phyloP scores from a whole-genome alignment of 2,888 invertebrate genomes.

The Thelaira solivaga region DNA sequence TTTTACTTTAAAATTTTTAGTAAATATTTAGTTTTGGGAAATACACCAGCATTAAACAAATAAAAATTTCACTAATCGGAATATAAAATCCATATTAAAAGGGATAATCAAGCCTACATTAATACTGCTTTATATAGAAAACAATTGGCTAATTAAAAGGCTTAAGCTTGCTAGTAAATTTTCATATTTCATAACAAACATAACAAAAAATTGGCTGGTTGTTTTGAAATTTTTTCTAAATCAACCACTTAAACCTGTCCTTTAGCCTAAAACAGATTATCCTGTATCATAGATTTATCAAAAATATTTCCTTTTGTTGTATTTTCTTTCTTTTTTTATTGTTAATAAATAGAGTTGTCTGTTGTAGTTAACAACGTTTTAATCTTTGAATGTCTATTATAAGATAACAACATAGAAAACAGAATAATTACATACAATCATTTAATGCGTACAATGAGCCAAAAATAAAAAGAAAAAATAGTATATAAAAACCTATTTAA shows the following conservation, averaged over 20 bases:
- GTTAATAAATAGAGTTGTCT: background rate
- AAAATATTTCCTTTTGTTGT: background rate
- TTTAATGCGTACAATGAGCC: conserved; percentile 51
- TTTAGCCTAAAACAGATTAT: background rate
- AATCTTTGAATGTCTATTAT: conserved; percentile 50
- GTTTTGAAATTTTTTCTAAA: no score
- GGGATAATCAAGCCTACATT: no score
- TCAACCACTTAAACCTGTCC: background rate
- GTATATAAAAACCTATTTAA: conserved; percentile 50
- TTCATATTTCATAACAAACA: no score
- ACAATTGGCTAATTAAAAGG: no score
- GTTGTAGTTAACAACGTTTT: conserved; percentile 37
- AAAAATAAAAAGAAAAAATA: conserved; percentile 2
- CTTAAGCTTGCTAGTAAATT: no score
- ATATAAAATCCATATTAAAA: no score
- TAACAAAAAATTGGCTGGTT: no score
- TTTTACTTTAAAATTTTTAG: no score
- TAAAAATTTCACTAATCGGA: no score
- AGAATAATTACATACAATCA: conserved; percentile 54
- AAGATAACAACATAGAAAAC: conserved; percentile 32
- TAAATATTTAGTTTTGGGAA: no score
- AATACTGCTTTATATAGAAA: no score
- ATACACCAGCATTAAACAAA: no score
- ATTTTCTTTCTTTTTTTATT: conserved; percentile 5
- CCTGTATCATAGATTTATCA: background rate